These are phyloP conservation scores for Nyctibius bracteatus DNA, from an alignment of 2,113 vertebrate genomes.

Conservation along the genomic window DNA sequence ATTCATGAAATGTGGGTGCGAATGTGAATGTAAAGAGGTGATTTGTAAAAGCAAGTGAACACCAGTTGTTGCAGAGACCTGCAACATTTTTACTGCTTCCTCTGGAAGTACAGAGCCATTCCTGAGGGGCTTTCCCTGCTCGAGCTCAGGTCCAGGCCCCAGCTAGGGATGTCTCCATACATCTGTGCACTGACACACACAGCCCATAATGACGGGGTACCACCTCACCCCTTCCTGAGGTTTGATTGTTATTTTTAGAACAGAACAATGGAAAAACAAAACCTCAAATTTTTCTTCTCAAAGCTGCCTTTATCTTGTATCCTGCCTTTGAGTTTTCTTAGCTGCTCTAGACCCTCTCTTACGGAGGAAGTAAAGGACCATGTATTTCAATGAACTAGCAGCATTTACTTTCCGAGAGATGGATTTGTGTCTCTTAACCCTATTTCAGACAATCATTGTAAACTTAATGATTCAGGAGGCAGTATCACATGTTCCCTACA, in stretches of 20 bases:
- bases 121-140: not conserved
- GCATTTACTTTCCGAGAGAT: not conserved
- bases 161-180: not conserved
- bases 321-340: not conserved
- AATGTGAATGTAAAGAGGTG: not conserved
- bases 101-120: not conserved
- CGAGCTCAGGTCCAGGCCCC: not conserved
- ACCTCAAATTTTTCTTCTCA: not conserved
- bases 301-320: not conserved
- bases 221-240: not conserved
- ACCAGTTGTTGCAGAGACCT: not conserved
- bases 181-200: not conserved
- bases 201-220: rapidly evolving
- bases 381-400: not conserved
- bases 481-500: not conserved
- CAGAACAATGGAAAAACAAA: not conserved
- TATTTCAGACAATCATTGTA: not conserved
- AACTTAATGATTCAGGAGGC: not conserved
- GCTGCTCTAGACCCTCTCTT: not conserved
- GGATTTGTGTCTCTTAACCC: not conserved
- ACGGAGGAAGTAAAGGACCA: not conserved
- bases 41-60: not conserved
- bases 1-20: not conserved
- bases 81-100: not conserved
- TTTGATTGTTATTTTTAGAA: not conserved